Evolutionary conservation across 1,140 invertebrate species (phyloP), one percentile per base, ranked within the genome.

Genomic region (Tetragonula clypearis): DNA sequence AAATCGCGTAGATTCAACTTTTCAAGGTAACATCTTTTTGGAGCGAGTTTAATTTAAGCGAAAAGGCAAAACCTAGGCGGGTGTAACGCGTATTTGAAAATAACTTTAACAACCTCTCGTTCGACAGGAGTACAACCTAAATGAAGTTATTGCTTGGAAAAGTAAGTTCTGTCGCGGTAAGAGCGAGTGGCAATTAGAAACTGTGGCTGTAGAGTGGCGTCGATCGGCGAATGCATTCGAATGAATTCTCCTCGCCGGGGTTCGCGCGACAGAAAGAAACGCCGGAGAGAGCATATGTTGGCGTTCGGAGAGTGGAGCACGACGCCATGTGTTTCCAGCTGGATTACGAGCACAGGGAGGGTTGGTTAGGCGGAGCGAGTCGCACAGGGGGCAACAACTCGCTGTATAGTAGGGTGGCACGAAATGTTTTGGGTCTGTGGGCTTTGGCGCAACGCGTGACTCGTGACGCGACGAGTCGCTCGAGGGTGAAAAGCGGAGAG

Each of bases 301-400:
- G 41, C 41, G 41, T 49, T 49, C 8, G 72, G 84, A 86, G 84
- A 79, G 85, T 76, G 83, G 87, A 91, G 88, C 86, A 85, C 89
- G 91, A 94, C 92, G 92, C 93, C 93, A 94, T 94, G 93, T 94
- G 93, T 93, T 94, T 93, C 91, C 92, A 93, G 92, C 90, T 93
- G 93, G 91, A 91, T 90, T 91, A 89, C 75, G 86, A 84, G 88
- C 71, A 85, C 73, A 85, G 86, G 90, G 88, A 82, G 80, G 88
- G 87, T 79, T 79, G 41, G 86, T 82, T 75, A 53, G 84, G 81
- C 79, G 77, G 60, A 26, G 58, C 41, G 55, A 79, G 41, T 72
- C 65, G n/a, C 53, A 68, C 41, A 49, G 41, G 85, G 82, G 83
- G 72, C 71, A 49, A 49, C 41, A 49, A 49, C 41, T 49, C 41